Evolutionary conservation across 2,888 invertebrate species (phyloP).

Genomic region (Caenorhabditis zanzibari): DNA sequence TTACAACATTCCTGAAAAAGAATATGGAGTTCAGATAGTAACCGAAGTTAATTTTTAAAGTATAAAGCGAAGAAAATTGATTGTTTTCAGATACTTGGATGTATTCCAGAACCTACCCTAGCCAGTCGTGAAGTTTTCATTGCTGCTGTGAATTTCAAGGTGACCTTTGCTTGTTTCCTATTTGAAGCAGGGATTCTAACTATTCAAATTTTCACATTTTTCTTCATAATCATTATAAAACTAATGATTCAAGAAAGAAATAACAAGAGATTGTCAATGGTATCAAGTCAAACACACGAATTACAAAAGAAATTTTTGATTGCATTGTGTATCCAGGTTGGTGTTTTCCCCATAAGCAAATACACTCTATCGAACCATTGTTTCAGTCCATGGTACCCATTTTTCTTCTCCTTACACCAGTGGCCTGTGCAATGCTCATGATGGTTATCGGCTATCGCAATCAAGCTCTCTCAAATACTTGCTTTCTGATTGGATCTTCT

Average conservation of each 20-base stretch:
- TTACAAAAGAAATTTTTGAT: neutral
- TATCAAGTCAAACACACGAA: neutral
- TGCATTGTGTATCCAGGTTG: neutral
- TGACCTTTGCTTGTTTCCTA: neutral
- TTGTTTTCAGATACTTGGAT: neutral
- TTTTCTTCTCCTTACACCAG: neutral
- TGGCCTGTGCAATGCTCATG: neutral
- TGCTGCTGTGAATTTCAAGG: neutral
- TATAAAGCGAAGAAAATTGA: too few species aligned
- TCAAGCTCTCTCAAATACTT: neutral
- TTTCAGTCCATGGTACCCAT: constrained; percentile 1
- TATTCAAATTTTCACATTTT: neutral
- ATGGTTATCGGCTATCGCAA: neutral
- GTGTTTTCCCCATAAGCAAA: too few species aligned
- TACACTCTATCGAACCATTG: too few species aligned
- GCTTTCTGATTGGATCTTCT: neutral
- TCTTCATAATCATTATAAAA: neutral
- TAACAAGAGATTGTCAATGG: neutral
- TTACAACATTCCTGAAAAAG: neutral
- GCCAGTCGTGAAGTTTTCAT: neutral
- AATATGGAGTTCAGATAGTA: neutral
- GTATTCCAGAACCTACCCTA: neutral
- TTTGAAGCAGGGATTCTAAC: neutral
- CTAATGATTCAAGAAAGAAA: neutral
- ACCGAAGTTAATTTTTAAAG: neutral